Conservation (phyloP, 1,140 invertebrate species). For the Diprion similis region DNA sequence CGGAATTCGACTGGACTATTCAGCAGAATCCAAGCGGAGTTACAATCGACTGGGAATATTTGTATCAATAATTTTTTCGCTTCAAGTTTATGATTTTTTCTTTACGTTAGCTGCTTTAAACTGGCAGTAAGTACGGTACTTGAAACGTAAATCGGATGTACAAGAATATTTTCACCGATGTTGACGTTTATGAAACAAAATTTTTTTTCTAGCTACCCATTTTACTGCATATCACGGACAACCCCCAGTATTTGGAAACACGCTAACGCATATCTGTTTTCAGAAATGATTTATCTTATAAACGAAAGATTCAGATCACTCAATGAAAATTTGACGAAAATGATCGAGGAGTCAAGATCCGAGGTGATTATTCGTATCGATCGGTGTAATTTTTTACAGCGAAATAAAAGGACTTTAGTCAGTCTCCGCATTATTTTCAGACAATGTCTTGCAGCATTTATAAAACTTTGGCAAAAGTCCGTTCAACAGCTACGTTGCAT, state of each 20-base stretch:
- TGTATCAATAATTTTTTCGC: neutral
- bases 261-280: no score
- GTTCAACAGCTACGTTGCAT: no score
- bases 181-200: neutral
- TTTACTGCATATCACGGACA: neutral
- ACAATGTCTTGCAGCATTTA: neutral
- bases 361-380: no score
- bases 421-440: no score
- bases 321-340: no score
- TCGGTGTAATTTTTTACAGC: no score
- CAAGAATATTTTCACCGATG: neutral
- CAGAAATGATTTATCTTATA: no score
- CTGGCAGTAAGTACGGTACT: neutral
- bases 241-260: no score
- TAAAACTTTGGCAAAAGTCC: no score
- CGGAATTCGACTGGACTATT: neutral
- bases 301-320: no score
- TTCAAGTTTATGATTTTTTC: neutral
- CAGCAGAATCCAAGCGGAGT: neutral
- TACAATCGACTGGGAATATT: neutral
- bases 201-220: neutral
- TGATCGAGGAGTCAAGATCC: no score
- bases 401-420: no score
- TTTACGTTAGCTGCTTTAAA: neutral
- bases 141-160: neutral